Percentiles rank a stretch among this genome's conserved stretches.
Conservation (phyloP, 2,888 invertebrate species). For the Drosophila kambysellisi region DNA sequence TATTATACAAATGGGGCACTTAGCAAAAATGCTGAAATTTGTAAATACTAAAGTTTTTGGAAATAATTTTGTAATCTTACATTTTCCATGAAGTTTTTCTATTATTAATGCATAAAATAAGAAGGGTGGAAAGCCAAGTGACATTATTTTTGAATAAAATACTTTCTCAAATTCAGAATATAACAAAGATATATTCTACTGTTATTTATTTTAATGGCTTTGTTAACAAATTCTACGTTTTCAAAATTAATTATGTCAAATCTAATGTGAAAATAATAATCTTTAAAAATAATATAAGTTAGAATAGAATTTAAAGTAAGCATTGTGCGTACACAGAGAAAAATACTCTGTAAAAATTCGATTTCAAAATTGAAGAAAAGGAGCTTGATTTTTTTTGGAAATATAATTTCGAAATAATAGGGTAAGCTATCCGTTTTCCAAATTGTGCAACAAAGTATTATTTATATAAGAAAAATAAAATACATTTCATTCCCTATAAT, state of each 20-base stretch:
- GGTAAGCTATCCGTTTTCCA: not conserved
- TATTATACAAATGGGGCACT: not conserved
- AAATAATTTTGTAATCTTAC: not conserved
- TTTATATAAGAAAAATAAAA: not conserved
- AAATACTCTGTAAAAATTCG: rapidly evolving
- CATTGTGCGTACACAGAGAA: not conserved
- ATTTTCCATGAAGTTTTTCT: not conserved
- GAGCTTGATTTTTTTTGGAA: too few relatives aligned
- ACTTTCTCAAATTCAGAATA: not conserved
- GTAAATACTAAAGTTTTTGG: not conserved
- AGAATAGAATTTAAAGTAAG: not conserved
- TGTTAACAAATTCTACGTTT: not conserved
- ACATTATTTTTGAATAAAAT: not conserved
- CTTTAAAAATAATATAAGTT: not conserved
- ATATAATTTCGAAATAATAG: not conserved
- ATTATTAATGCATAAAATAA: too few relatives aligned
- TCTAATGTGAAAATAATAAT: not conserved
- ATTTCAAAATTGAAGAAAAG: not conserved
- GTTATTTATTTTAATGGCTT: not conserved
- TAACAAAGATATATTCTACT: not conserved
- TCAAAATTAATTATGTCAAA: not conserved
- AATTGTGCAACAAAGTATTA: not conserved
- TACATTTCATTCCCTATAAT: not conserved
- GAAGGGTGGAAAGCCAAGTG: too few relatives aligned
- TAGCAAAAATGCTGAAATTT: not conserved